Evolutionary conservation across 2,113 vertebrate genomes (phyloP).

Genomic region (Emydura subglobosa): DNA sequence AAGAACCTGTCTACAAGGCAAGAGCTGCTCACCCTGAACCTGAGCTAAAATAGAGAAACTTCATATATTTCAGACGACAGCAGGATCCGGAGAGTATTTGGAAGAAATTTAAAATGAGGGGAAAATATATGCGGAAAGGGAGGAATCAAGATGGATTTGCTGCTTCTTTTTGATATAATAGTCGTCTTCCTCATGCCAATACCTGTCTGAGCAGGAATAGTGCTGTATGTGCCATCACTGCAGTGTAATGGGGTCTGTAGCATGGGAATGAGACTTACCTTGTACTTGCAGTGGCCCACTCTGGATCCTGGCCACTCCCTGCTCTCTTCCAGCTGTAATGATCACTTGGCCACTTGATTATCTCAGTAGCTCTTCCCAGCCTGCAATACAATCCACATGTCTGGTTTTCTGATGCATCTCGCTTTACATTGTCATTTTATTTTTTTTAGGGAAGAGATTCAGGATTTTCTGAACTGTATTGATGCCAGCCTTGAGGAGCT

Average conservation of each 20-base stretch:
- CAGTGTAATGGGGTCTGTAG: neutral
- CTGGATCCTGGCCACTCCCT: neutral
- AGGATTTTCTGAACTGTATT: conserved; percentile 74
- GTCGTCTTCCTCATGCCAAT: neutral
- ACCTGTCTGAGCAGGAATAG: neutral
- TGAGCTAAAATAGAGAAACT: neutral
- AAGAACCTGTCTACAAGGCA: neutral
- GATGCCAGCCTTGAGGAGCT: conserved; percentile 73
- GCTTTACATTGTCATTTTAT: neutral
- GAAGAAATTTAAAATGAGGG: neutral
- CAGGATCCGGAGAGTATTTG: neutral
- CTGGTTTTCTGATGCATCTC: neutral
- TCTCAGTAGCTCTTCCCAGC: neutral
- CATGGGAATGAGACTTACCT: neutral
- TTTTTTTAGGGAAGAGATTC: conserved; percentile 70
- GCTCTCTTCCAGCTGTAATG: neutral
- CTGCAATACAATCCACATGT: neutral
- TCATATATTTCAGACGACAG: neutral
- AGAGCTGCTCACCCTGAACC: neutral
- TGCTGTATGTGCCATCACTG: neutral
- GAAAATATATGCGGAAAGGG: neutral
- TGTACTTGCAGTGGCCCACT: neutral
- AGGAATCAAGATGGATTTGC: neutral
- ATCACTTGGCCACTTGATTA: neutral
- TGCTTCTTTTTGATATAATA: neutral